These are phyloP conservation scores for Minunthozetes semirufus DNA, from an alignment of 2,888 invertebrate genomes.

Conservation along the genomic window DNA sequence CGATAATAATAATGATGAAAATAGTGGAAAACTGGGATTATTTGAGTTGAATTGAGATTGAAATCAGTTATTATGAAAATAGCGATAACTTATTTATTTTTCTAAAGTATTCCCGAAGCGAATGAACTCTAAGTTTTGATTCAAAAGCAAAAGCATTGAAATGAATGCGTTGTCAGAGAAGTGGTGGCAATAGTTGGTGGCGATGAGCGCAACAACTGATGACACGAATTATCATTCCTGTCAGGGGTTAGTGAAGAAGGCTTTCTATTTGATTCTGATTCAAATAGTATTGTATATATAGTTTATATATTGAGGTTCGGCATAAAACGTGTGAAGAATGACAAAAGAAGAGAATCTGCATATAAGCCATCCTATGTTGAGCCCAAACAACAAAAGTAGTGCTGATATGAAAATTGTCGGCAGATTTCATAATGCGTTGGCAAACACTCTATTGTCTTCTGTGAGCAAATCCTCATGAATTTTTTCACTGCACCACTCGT, in stretches of 20 bases:
- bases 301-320: neutral
- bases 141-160: neutral
- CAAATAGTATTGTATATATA: slow-evolving; percentile 1
- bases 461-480: slow-evolving; percentile 12
- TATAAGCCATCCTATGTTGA: slow-evolving; percentile 16
- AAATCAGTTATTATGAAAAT: slow-evolving; percentile 1
- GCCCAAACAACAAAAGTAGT: neutral
- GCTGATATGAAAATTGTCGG: slow-evolving; percentile 17
- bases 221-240: slow-evolving; percentile 15
- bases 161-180: neutral
- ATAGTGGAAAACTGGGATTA: no score
- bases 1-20: no score
- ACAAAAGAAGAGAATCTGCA: slow-evolving; percentile 1
- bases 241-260: neutral
- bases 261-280: slow-evolving; percentile 22
- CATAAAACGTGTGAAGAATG: slow-evolving; percentile 10
- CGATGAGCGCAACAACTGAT: slow-evolving; percentile 16
- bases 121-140: neutral
- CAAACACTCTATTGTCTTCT: slow-evolving; percentile 17
- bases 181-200: neutral
- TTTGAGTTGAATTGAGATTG: neutral
- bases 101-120: neutral
- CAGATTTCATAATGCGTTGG: slow-evolving; percentile 6
- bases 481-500: neutral
- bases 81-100: slow-evolving; percentile 20